phyloP scores from a whole-genome alignment of 2,797 vertebrate genomes.

The Iguana delicatissima region DNA sequence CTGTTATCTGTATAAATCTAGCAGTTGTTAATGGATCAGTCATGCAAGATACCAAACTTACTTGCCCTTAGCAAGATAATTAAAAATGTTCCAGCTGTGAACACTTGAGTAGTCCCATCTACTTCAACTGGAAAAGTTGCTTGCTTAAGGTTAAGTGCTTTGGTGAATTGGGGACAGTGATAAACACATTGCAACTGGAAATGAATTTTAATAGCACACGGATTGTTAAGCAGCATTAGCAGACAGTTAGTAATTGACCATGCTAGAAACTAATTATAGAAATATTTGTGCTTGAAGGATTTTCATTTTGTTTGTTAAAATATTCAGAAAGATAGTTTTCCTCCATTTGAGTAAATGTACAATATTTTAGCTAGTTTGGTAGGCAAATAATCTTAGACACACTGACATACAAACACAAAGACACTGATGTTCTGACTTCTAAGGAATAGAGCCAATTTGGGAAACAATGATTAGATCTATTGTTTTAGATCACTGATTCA shows the following conservation, averaged over 20 bases:
- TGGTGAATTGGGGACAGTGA: constrained; percentile 54
- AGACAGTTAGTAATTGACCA: constrained; percentile 53
- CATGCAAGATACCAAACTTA: constrained; percentile 51
- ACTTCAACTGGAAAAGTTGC: constrained; percentile 34
- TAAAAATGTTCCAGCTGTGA: constrained; percentile 37
- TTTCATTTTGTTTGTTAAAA: constrained; percentile 53
- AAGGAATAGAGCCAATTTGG: neutral
- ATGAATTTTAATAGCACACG: constrained; percentile 54
- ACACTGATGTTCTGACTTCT: neutral
- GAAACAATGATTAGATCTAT: neutral
- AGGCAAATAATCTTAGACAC: neutral
- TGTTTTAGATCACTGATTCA: neutral
- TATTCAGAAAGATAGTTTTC: constrained; percentile 35
- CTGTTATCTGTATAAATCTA: constrained; percentile 45
- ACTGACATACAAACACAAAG: neutral
- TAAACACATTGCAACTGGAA: constrained; percentile 54
- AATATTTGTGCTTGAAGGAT: constrained; percentile 50
- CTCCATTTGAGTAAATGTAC: constrained; percentile 28
- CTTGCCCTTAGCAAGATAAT: constrained; percentile 48
- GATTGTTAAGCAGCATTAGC: constrained; percentile 54
- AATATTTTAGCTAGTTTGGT: constrained; percentile 19
- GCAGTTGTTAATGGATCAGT: constrained; percentile 48
- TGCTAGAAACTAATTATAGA: constrained; percentile 55
- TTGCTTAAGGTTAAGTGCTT: constrained; percentile 47
- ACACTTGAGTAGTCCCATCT: constrained; percentile 37